Percentiles rank a stretch among this genome's conserved stretches.
Evolutionary conservation across 2,797 vertebrate species (phyloP).

Genomic region (Natrix natrix): DNA sequence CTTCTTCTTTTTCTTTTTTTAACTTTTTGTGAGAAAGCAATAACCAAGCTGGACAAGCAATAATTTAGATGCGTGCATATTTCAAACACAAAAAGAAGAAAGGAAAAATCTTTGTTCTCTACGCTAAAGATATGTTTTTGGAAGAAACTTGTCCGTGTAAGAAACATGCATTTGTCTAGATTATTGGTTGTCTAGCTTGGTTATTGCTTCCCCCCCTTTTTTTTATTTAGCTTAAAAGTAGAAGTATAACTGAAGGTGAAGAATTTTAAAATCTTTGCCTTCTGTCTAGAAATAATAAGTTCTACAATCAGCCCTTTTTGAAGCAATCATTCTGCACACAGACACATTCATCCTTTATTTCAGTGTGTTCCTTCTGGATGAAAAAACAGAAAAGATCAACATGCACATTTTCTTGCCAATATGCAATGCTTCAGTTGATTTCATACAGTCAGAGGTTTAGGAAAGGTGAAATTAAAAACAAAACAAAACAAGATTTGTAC

Average conservation of each 20-base stretch:
- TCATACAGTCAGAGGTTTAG: not conserved
- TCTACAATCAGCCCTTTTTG: not conserved
- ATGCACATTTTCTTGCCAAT: not conserved
- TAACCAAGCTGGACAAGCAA: not conserved
- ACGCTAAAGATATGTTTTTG: not conserved
- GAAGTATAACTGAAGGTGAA: constrained; percentile 2
- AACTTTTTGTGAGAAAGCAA: not conserved
- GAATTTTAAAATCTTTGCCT: not conserved
- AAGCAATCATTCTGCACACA: not conserved
- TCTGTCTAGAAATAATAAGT: not conserved
- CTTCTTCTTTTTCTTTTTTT: not conserved
- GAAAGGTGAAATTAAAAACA: not conserved
- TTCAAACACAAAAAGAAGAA: not conserved
- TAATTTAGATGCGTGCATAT: not conserved
- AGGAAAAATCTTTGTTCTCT: not conserved
- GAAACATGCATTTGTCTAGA: not conserved
- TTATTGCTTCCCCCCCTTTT: not conserved
- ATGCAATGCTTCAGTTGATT: not conserved
- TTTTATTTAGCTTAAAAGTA: not conserved
- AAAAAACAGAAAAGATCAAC: not conserved
- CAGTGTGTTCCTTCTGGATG: not conserved
- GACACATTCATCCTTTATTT: not conserved
- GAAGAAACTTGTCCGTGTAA: not conserved
- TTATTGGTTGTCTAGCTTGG: not conserved
- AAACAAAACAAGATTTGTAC: not conserved